Percentiles rank a stretch among this genome's conserved stretches.
phyloP scores from a whole-genome alignment of 2,113 vertebrate genomes.

The Prietella phreatophila region DNA sequence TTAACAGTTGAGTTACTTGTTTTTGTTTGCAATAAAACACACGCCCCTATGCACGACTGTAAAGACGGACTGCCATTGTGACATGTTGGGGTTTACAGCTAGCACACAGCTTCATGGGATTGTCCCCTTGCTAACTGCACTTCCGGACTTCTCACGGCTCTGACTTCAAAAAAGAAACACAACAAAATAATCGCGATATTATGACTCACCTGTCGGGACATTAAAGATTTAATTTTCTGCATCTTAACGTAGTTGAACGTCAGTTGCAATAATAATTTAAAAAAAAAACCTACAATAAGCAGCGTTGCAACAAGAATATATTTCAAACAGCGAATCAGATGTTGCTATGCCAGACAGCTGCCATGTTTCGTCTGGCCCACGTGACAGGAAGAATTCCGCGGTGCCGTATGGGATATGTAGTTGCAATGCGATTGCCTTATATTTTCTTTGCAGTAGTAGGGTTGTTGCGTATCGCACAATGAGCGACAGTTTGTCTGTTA shows the following conservation, averaged over 20 bases:
- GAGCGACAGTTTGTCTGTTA: not conserved
- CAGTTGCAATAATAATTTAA: slow-evolving; percentile 7
- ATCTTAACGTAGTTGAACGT: slow-evolving; percentile 61
- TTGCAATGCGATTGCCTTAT: not conserved
- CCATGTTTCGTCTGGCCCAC: slow-evolving; percentile 68
- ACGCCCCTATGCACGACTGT: too few relatives aligned
- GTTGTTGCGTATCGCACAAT: not conserved
- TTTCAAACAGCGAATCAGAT: slow-evolving; percentile 57
- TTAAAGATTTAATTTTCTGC: slow-evolving; percentile 97
- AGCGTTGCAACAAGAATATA: slow-evolving; percentile 12
- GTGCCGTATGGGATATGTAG: slow-evolving; percentile 45
- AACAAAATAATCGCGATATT: not conserved
- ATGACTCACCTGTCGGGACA: slow-evolving; percentile 91
- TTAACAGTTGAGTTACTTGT: not conserved
- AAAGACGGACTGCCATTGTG: not conserved
- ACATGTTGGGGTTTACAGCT: not conserved
- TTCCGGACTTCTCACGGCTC: slow-evolving; percentile 37
- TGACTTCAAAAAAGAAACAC: not conserved
- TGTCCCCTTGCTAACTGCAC: slow-evolving; percentile 34
- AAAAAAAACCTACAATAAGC: not conserved
- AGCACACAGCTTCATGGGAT: not conserved
- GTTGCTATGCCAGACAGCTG: slow-evolving; percentile 60
- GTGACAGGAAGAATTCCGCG: slow-evolving; percentile 54
- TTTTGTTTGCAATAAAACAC: not conserved
- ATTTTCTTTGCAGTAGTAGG: not conserved